These are phyloP conservation scores for Echinarachnius parma DNA, from an alignment of 53 echinoderm and acorn worm species.

Conservation along the genomic window DNA sequence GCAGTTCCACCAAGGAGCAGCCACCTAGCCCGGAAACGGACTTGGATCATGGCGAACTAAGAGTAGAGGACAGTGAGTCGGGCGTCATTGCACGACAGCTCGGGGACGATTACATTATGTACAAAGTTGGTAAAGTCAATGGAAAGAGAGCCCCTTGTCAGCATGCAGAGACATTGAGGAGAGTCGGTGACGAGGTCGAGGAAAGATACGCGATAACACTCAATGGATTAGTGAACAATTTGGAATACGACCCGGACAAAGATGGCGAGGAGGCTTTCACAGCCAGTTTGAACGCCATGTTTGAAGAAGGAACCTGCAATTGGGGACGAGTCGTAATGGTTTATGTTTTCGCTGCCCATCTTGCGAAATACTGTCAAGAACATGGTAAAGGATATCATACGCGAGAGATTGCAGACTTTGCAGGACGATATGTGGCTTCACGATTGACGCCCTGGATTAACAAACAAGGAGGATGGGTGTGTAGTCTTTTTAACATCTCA, in stretches of 20 bases:
- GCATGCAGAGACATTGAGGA: conserved; percentile 84
- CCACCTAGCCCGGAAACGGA: conserved; percentile 68
- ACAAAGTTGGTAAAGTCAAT: conserved; percentile 62
- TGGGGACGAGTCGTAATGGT: conserved; percentile 98
- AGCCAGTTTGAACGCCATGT: conserved; percentile 94
- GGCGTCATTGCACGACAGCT: conserved; percentile 66
- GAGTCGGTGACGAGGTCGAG: conserved; percentile 93
- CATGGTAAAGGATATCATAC: conserved; percentile 69
- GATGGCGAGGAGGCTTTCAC: conserved; percentile 85
- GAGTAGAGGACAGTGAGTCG: conserved; percentile 44
- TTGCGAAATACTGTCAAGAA: conserved; percentile 89
- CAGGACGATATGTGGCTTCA: conserved; percentile 78
- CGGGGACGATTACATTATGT: conserved; percentile 70
- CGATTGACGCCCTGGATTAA: conserved; percentile 80
- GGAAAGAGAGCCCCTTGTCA: conserved; percentile 48
- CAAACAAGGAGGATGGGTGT: conserved; percentile 97
- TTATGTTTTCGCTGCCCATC: conserved; percentile 93
- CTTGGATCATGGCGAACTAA: conserved; percentile 30
- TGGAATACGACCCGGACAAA: conserved; percentile 82
- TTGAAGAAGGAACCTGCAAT: conserved; percentile 93
- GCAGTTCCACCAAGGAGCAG: conserved; percentile 48
- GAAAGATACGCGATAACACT: conserved; percentile 90
- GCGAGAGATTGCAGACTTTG: conserved; percentile 66
- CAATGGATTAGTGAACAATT: conserved; percentile 84
- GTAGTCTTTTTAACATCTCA: conserved; percentile 22